Evolutionary conservation across 1,140 invertebrate genomes (phyloP).

Genomic region (Drosophila novamexicana): DNA sequence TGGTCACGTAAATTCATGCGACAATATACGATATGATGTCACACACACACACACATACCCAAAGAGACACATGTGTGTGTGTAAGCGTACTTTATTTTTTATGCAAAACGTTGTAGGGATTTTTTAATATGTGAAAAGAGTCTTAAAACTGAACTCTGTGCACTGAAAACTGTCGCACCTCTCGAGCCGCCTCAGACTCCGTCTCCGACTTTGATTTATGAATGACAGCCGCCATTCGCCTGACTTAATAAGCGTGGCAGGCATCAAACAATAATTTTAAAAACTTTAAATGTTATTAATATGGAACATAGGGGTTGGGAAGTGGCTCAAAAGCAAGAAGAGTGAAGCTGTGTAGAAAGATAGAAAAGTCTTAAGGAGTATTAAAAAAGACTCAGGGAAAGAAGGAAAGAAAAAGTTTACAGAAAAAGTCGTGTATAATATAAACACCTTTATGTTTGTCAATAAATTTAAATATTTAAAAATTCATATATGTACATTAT

Average conservation of each 20-base stretch:
- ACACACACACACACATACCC: conserved; percentile 48
- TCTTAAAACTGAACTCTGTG: conserved; percentile 53
- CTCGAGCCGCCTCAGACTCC: conserved; percentile 21
- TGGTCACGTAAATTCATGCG: conserved; percentile 83
- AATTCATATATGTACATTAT: too few relatives aligned
- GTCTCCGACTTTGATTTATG: conserved; percentile 60
- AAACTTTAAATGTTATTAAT: background rate
- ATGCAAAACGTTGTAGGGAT: conserved; percentile 79
- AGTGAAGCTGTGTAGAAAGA: too few relatives aligned
- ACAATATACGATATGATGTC: conserved; percentile 83
- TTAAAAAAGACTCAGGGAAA: too few relatives aligned
- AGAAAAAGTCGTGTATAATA: too few relatives aligned
- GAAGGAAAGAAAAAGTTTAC: too few relatives aligned
- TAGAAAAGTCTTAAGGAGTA: too few relatives aligned
- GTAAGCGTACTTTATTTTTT: conserved; percentile 75
- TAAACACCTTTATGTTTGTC: too few relatives aligned
- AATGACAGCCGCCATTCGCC: conserved; percentile 64
- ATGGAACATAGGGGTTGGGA: too few relatives aligned
- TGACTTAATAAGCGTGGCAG: conserved; percentile 69
- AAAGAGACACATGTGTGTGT: conserved; percentile 21
- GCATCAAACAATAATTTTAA: conserved; percentile 35
- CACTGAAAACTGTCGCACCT: conserved; percentile 39
- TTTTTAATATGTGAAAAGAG: conserved; percentile 78
- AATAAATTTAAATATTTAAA: too few relatives aligned
- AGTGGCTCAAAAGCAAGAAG: too few relatives aligned